A percentile compares a stretch with the other conserved stretches of the same genome.
Conservation (phyloP, 2,113 vertebrate species). For the Pygoscelis antarcticus region DNA sequence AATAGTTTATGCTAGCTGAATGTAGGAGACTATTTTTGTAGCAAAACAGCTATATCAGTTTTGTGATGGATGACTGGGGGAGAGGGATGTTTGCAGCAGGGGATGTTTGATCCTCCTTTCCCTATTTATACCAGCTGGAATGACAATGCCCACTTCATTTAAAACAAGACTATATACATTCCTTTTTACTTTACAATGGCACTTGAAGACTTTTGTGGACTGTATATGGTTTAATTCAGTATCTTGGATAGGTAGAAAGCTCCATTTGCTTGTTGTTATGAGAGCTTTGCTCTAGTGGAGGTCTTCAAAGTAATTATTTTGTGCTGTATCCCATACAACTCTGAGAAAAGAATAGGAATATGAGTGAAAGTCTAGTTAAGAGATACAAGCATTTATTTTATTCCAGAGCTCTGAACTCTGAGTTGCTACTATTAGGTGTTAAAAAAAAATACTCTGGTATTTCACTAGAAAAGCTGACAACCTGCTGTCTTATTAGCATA, state of each 20-base stretch:
- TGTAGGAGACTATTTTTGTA: background rate
- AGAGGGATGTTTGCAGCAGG: background rate
- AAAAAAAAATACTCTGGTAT: constrained; percentile 17
- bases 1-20: background rate
- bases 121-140: background rate
- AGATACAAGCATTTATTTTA: constrained; percentile 15
- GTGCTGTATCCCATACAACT: background rate
- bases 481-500: constrained; percentile 62
- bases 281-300: background rate
- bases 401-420: constrained; percentile 5
- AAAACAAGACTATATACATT: background rate
- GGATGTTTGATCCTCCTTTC: background rate
- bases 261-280: background rate
- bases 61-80: background rate
- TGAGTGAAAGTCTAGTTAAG: constrained; percentile 21
- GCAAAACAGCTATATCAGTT: background rate
- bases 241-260: background rate
- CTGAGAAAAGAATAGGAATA: background rate
- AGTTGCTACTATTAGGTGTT: constrained; percentile 16
- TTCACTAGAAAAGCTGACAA: constrained; percentile 49
- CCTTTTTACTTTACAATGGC: background rate
- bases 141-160: background rate
- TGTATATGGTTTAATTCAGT: background rate
- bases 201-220: background rate
- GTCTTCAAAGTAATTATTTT: constrained; percentile 6